Conservation (phyloP, 2,888 invertebrate genomes). For the Lasioglossum leucozonium region DNA sequence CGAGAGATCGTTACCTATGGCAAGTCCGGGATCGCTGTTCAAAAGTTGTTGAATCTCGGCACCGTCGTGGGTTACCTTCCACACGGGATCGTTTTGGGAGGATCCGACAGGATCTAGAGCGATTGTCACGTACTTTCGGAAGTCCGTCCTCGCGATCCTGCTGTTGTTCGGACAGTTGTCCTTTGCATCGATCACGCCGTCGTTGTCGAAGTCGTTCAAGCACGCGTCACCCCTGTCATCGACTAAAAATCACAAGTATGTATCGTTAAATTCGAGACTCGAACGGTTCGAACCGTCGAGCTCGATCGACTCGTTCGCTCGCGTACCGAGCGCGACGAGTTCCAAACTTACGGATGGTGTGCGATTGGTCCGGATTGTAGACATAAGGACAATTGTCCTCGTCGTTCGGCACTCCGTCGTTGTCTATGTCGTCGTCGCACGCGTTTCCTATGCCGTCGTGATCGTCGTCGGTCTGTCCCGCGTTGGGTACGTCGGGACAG, state of each 20-base stretch:
- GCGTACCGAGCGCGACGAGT: background rate
- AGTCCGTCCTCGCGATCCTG: conserved; percentile 95
- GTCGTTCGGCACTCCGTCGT: conserved; percentile 91
- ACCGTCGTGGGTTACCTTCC: conserved; percentile 96
- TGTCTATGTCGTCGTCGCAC: conserved; percentile 90
- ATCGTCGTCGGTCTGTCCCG: conserved; percentile 95
- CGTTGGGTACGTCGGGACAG: conserved; percentile 93
- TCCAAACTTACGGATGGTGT: conserved; percentile 83
- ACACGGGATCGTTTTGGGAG: conserved; percentile 97
- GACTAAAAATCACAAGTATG: conserved; percentile 84
- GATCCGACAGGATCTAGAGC: conserved; percentile 96
- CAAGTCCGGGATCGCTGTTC: conserved; percentile 98
- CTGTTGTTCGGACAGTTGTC: conserved; percentile 99
- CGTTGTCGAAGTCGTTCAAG: conserved; percentile 93
- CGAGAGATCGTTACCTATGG: conserved; percentile 89
- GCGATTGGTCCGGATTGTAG: conserved; percentile 92
- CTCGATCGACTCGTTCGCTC: too few species aligned
- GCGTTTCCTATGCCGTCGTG: conserved; percentile 88
- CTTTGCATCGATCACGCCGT: conserved; percentile 90
- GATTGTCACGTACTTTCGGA: conserved; percentile 95
- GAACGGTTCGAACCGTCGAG: background rate
- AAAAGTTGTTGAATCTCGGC: conserved; percentile 96
- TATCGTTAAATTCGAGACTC: background rate
- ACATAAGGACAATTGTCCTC: conserved; percentile 93
- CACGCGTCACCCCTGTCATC: conserved; percentile 93